phyloP scores from a whole-genome alignment of 2,113 vertebrate genomes.

The Cyanoramphus novaezelandiae region DNA sequence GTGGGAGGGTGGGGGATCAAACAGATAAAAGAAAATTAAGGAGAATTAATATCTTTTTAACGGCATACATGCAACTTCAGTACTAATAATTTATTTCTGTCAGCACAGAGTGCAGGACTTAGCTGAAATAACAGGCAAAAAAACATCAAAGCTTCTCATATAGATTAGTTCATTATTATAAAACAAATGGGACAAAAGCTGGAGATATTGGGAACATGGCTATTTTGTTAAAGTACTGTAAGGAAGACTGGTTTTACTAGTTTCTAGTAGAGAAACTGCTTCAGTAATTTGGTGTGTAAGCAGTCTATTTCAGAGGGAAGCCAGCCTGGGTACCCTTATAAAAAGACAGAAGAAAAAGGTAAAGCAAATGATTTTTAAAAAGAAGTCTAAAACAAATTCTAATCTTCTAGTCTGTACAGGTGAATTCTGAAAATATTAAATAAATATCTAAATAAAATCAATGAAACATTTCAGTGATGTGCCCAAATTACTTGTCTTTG shows the following conservation, averaged over 20 bases:
- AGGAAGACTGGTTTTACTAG: not conserved
- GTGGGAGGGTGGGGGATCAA: not conserved
- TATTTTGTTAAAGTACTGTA: not conserved
- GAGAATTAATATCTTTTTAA: not conserved
- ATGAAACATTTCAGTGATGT: not conserved
- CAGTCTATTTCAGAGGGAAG: not conserved
- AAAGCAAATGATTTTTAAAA: not conserved
- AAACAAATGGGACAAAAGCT: not conserved
- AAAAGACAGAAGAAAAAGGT: not conserved
- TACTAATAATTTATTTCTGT: not conserved
- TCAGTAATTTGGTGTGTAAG: not conserved
- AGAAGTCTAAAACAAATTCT: not conserved
- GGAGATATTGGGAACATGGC: not conserved
- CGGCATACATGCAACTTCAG: not conserved
- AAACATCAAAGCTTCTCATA: not conserved
- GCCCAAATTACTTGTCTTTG: not conserved
- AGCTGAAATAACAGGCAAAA: not conserved
- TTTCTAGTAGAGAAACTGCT: not conserved
- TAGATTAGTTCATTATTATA: not conserved
- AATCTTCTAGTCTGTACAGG: not conserved
- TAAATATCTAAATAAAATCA: not conserved
- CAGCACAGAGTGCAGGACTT: not conserved
- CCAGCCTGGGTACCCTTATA: not conserved
- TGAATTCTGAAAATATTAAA: not conserved
- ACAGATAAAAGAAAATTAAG: not conserved